These are phyloP conservation scores for Ceratosolen solmsi DNA, from an alignment of 1,140 invertebrate genomes.

Conservation along the genomic window DNA sequence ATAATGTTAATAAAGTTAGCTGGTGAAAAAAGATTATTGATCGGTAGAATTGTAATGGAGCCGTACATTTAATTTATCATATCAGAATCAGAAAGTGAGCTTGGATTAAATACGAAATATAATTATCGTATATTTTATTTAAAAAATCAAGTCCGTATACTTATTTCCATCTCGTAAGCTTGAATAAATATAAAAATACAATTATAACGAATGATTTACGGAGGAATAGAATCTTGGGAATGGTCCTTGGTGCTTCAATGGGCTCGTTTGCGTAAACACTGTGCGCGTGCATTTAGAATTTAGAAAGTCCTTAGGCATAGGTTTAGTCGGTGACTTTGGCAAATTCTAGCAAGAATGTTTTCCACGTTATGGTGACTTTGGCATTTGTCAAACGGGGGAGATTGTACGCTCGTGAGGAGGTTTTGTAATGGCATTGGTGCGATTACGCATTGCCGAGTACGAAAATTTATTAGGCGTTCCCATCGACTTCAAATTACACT, in stretches of 20 bases:
- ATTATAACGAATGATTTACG: not conserved
- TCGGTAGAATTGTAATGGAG: no score
- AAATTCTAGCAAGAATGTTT: not conserved
- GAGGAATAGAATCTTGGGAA: not conserved
- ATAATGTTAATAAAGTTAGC: no score
- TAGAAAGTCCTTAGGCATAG: not conserved
- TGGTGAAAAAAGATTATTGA: no score
- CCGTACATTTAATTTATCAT: no score
- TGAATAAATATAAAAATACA: not conserved
- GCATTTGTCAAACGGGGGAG: not conserved
- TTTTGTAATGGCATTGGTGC: not conserved
- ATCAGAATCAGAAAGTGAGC: no score
- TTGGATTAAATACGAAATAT: no score
- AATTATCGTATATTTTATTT: no score
- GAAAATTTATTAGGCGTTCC: no score
- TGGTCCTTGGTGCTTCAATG: not conserved
- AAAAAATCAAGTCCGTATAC: no score
- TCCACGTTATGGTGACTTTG: not conserved
- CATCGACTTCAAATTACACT: not conserved
- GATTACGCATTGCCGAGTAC: not conserved
- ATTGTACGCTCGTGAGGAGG: not conserved
- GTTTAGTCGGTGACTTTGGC: not conserved
- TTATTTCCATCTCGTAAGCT: no score
- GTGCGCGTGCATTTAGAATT: not conserved
- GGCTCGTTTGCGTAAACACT: not conserved